Percentiles rank a stretch among this genome's conserved stretches.
Evolutionary conservation across 2,113 vertebrate genomes (phyloP).

Genomic region (Actenoides lindsayi): DNA sequence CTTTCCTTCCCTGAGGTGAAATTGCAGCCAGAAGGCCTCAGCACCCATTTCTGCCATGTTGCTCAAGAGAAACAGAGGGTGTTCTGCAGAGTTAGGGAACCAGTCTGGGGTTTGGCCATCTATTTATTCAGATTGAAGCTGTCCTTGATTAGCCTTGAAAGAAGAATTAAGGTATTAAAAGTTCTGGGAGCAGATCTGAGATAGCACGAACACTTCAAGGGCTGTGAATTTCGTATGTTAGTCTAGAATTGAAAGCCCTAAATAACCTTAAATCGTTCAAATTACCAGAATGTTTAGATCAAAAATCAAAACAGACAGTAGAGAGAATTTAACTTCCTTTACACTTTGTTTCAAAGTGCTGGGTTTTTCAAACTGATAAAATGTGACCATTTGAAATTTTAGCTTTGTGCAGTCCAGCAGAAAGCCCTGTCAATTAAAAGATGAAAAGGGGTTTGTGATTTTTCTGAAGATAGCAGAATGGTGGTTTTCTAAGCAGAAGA

Average conservation of each 20-base stretch:
- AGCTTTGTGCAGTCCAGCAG: slow-evolving; percentile 1
- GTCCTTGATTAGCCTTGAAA: not conserved
- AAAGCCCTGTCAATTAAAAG: slow-evolving; percentile 28
- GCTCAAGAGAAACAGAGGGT: not conserved
- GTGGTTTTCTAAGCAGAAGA: slow-evolving; percentile 1
- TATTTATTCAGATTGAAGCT: not conserved
- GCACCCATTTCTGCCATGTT: not conserved
- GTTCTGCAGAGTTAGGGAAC: not conserved
- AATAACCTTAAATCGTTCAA: not conserved
- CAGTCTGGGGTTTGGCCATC: not conserved
- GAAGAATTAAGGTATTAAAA: not conserved
- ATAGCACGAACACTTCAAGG: not conserved
- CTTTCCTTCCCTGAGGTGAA: not conserved
- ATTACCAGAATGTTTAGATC: slow-evolving; percentile 33
- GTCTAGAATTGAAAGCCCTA: not conserved
- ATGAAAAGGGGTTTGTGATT: not conserved
- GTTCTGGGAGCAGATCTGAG: not conserved
- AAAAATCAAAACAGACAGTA: slow-evolving; percentile 30
- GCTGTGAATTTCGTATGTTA: not conserved
- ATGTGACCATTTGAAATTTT: not conserved
- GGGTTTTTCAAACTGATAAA: not conserved
- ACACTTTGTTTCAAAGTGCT: slow-evolving; percentile 2
- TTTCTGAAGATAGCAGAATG: not conserved
- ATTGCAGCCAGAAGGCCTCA: not conserved
- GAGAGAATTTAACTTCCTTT: slow-evolving; percentile 21